A percentile compares a stretch with the other conserved stretches of the same genome.
Evolutionary conservation across 2,797 vertebrate genomes (phyloP).

Genomic region (Trichosurus vulpecula): DNA sequence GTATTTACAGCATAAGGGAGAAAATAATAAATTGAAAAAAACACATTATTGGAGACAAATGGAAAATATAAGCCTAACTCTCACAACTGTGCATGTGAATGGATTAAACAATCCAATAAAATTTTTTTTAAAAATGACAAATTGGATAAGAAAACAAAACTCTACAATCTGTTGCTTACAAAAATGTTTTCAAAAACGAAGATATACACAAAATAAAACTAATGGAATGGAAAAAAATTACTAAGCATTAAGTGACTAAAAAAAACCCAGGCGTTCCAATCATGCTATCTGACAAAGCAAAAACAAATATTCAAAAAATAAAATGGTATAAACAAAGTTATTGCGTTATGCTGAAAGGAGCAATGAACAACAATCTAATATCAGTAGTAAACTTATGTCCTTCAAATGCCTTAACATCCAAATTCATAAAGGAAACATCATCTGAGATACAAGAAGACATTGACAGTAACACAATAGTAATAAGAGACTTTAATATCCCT

Average conservation of each 20-base stretch:
- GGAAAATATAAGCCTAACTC: too few species aligned
- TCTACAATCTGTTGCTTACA: neutral
- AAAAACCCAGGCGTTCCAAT: neutral
- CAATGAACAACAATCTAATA: neutral
- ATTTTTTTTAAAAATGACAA: neutral
- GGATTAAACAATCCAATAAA: neutral
- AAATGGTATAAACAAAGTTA: neutral
- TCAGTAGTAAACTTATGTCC: neutral
- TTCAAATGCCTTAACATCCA: neutral
- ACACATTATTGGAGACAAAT: too few species aligned
- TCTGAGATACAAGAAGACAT: neutral
- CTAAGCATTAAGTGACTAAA: neutral
- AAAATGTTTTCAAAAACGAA: neutral
- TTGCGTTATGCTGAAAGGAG: neutral
- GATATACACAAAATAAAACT: too few species aligned
- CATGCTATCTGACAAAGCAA: neutral
- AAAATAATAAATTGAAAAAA: too few species aligned
- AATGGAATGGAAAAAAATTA: neutral
- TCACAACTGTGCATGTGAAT: too few species aligned
- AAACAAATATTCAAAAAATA: neutral
- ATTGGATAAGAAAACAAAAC: neutral
- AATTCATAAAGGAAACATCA: neutral
- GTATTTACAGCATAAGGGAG: too few species aligned
- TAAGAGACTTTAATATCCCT: too few species aligned
- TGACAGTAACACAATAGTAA: neutral